These are phyloP conservation scores for Celastrina argiolus DNA, from an alignment of 2,888 invertebrate species.

Conservation along the genomic window DNA sequence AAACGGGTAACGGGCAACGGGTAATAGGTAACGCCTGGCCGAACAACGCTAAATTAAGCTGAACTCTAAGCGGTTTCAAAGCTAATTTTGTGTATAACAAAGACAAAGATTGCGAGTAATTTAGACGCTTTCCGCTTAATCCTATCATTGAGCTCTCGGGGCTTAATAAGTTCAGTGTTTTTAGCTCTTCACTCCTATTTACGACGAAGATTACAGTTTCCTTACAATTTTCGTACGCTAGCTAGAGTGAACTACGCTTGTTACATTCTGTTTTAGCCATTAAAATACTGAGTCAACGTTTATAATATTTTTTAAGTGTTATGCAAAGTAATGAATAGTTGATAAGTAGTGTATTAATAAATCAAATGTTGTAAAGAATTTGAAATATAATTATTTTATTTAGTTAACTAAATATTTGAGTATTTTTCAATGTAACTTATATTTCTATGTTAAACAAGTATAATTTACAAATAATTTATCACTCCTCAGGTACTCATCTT, in stretches of 20 bases:
- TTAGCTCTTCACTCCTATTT: not conserved
- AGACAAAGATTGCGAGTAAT: slow-evolving; percentile 8
- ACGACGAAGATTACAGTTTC: not conserved
- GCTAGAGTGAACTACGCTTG: not conserved
- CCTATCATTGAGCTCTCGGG: not conserved
- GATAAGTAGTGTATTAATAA: too few species aligned
- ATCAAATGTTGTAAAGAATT: too few species aligned
- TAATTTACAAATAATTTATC: too few species aligned
- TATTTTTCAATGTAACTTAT: too few species aligned
- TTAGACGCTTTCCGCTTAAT: not conserved
- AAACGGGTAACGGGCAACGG: not conserved
- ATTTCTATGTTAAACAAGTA: too few species aligned
- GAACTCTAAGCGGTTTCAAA: slow-evolving; percentile 3
- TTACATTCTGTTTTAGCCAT: not conserved
- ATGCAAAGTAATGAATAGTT: too few species aligned
- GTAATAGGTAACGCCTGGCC: not conserved
- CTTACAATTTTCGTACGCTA: not conserved
- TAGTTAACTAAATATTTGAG: too few species aligned
- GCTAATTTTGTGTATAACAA: slow-evolving; percentile 3
- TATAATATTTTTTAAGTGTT: too few species aligned
- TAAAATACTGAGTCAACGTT: too few species aligned
- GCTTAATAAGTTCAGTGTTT: not conserved
- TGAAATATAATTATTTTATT: too few species aligned
- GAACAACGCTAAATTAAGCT: slow-evolving; percentile 12
- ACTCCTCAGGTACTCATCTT: too few species aligned